These are phyloP conservation scores for Pseudococcus longispinus DNA, from an alignment of 2,888 invertebrate genomes.

Conservation along the genomic window DNA sequence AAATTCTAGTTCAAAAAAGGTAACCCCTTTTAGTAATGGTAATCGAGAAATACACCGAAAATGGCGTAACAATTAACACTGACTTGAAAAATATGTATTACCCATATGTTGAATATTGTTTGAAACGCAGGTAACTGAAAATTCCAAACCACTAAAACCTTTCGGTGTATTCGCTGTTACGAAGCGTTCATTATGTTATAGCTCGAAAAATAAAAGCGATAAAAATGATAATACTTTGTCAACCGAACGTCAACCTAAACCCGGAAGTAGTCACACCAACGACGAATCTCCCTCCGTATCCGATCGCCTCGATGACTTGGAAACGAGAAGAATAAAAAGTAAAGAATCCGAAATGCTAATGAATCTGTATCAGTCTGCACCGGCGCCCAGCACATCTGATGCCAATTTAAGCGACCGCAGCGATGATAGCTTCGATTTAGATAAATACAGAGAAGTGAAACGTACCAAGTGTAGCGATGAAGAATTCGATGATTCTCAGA, in stretches of 20 bases:
- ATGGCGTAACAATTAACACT: not conserved
- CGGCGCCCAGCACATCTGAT: not conserved
- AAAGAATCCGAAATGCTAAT: not conserved
- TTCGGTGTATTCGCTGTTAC: not conserved
- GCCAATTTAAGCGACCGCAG: not conserved
- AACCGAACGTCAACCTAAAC: not conserved
- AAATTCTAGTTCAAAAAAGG: not conserved
- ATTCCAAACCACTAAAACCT: not conserved
- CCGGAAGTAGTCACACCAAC: not conserved
- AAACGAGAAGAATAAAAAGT: not conserved
- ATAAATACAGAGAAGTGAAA: not conserved
- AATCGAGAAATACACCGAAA: not conserved
- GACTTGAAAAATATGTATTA: not conserved
- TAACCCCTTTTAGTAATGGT: not conserved
- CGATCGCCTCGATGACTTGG: not conserved
- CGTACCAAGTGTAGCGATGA: not conserved
- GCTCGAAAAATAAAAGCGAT: not conserved
- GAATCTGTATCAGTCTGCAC: not conserved
- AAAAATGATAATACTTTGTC: not conserved
- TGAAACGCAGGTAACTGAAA: slow-evolving; percentile 17
- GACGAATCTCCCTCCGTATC: not conserved
- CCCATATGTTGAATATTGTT: slow-evolving; percentile 1
- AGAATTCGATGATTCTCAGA: not conserved
- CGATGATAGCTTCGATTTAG: slow-evolving; percentile 29
- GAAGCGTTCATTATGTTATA: slow-evolving; percentile 19